Conservation (phyloP, 2,113 vertebrate genomes). For the Donacobius atricapilla region DNA sequence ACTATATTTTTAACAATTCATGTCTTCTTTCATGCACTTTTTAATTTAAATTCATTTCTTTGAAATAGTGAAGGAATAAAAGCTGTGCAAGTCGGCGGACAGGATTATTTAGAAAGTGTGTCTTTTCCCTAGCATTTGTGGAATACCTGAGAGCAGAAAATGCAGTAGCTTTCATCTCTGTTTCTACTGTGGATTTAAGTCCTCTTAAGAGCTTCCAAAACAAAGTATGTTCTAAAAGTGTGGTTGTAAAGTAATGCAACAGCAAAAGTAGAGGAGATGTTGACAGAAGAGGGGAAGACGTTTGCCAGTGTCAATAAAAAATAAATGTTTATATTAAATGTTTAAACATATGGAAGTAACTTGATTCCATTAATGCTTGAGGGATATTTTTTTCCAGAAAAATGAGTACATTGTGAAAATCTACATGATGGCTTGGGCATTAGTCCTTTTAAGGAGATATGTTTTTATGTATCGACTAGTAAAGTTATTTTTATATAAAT, state of each 20-base stretch:
- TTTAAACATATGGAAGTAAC: background rate
- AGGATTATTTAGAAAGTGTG: background rate
- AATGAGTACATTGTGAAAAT: background rate
- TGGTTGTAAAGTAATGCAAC: background rate
- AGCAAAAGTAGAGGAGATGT: background rate
- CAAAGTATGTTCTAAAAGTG: background rate
- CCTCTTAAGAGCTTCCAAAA: background rate
- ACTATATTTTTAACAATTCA: background rate
- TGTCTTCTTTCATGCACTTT: background rate
- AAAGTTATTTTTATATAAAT: background rate
- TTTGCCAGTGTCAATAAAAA: background rate
- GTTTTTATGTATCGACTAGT: background rate
- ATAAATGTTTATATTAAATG: background rate
- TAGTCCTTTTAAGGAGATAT: background rate
- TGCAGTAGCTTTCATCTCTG: background rate
- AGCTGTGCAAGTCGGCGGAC: background rate
- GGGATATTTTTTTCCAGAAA: background rate
- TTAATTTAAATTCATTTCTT: background rate
- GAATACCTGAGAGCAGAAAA: background rate
- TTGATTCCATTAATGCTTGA: background rate
- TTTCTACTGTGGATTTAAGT: background rate
- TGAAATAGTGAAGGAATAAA: background rate
- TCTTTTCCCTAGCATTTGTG: background rate
- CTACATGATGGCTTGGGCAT: background rate
- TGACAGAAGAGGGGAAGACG: background rate